These are phyloP conservation scores for Falco berigora DNA, from an alignment of 2,797 vertebrate genomes.

Conservation along the genomic window DNA sequence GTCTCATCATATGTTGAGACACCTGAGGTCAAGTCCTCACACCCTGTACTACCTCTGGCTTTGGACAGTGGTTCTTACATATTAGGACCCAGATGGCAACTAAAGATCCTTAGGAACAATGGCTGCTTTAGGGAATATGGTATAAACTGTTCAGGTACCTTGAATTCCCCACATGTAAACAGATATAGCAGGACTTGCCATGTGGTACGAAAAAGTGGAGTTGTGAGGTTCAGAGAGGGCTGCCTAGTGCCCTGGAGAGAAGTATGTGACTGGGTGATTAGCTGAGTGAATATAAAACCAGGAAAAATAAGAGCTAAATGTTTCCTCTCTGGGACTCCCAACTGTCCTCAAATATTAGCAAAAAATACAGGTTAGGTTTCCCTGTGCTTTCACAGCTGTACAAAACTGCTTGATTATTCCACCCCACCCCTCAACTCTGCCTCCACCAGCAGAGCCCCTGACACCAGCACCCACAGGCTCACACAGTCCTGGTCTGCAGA, in stretches of 20 bases:
- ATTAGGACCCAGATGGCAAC: neutral
- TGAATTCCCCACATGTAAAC: neutral
- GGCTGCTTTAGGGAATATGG: neutral
- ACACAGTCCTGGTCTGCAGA: neutral
- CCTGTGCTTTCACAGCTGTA: slow-evolving; percentile 40
- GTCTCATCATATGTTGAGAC: neutral
- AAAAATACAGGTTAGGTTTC: neutral
- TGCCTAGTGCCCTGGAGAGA: neutral
- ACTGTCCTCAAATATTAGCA: neutral
- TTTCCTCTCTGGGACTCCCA: slow-evolving; percentile 27
- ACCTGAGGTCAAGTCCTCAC: neutral
- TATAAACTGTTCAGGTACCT: neutral
- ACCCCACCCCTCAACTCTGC: neutral
- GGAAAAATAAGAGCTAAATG: slow-evolving; percentile 43
- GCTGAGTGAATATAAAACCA: slow-evolving; percentile 8
- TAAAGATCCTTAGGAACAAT: neutral
- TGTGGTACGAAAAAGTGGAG: neutral
- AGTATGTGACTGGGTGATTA: neutral
- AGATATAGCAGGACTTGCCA: neutral
- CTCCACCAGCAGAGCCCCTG: neutral
- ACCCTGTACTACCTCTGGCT: neutral
- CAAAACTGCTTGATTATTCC: neutral
- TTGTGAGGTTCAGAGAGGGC: neutral
- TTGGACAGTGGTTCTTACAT: neutral
- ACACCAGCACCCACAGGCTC: neutral